Conservation (phyloP, 2,888 invertebrate genomes). For the Caenorhabditis sp. region DNA sequence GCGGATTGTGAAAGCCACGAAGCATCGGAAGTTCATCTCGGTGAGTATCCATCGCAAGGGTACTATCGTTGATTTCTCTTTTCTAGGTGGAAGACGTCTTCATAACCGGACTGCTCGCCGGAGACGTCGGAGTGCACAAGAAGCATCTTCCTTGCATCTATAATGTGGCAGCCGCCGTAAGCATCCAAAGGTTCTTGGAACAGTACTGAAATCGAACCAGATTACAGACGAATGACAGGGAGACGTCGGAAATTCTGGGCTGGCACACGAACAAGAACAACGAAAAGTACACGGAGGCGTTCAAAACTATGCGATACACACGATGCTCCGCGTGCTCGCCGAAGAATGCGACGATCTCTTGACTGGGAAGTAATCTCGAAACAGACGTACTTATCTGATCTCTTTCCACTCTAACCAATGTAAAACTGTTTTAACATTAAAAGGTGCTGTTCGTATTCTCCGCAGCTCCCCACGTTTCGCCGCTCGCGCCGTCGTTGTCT, state of each 20-base stretch:
- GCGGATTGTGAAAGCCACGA: conserved; percentile 5
- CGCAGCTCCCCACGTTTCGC: too few relatives aligned
- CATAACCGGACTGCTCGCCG: conserved; percentile 37
- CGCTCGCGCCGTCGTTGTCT: too few relatives aligned
- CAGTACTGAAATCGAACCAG: too few relatives aligned
- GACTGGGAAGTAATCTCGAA: too few relatives aligned
- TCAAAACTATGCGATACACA: neutral
- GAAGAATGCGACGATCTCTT: too few relatives aligned
- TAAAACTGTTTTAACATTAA: too few relatives aligned
- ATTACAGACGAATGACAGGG: conserved; percentile 13
- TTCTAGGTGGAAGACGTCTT: conserved; percentile 29
- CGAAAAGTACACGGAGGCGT: conserved; percentile 1
- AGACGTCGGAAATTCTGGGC: conserved; percentile 5
- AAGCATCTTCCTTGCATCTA: conserved; percentile 4
- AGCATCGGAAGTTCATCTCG: conserved; percentile 34
- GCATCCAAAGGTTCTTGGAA: too few relatives aligned
- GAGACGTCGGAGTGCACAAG: conserved; percentile 34
- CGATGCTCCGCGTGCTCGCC: conserved; percentile 11
- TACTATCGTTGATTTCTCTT: neutral
- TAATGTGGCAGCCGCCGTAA: neutral
- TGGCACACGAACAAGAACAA: conserved; percentile 30
- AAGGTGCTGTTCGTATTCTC: too few relatives aligned
- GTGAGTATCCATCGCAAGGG: neutral
- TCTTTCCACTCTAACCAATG: too few relatives aligned
- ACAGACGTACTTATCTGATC: too few relatives aligned